Conservation (phyloP, 2,113 vertebrate species). For the Mystacornis crossleyi region DNA sequence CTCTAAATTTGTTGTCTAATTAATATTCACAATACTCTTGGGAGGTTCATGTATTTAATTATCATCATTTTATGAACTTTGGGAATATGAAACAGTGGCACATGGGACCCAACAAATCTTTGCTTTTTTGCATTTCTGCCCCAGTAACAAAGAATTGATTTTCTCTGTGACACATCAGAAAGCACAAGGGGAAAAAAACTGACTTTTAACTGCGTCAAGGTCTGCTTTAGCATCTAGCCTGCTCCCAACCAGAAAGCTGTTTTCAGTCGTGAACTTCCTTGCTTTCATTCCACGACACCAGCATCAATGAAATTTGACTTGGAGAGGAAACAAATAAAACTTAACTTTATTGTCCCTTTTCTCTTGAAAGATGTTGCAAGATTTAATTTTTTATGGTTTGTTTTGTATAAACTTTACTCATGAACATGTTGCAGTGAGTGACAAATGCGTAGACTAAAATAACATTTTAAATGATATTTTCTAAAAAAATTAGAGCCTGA, state of each 20-base stretch:
- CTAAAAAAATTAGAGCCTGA: neutral
- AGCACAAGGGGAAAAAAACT: neutral
- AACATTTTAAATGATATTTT: neutral
- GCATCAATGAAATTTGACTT: neutral
- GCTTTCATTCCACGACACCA: neutral
- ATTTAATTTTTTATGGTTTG: neutral
- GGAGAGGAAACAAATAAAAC: neutral
- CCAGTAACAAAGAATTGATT: neutral
- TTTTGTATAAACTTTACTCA: neutral
- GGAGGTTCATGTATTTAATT: constrained; percentile 13
- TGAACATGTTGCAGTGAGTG: neutral
- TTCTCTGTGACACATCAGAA: neutral
- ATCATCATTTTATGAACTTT: neutral
- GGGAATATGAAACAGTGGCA: neutral
- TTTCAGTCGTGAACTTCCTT: neutral
- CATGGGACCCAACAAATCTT: neutral
- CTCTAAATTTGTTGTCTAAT: constrained; percentile 26
- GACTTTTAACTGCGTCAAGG: neutral
- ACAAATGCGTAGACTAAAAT: neutral
- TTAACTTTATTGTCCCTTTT: neutral
- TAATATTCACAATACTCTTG: constrained; percentile 9
- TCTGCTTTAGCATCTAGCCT: neutral
- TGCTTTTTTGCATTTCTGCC: neutral
- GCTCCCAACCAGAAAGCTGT: neutral
- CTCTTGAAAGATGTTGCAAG: neutral